phyloP scores from a whole-genome alignment of 2,797 vertebrate genomes.

The Taenioides sp. region DNA sequence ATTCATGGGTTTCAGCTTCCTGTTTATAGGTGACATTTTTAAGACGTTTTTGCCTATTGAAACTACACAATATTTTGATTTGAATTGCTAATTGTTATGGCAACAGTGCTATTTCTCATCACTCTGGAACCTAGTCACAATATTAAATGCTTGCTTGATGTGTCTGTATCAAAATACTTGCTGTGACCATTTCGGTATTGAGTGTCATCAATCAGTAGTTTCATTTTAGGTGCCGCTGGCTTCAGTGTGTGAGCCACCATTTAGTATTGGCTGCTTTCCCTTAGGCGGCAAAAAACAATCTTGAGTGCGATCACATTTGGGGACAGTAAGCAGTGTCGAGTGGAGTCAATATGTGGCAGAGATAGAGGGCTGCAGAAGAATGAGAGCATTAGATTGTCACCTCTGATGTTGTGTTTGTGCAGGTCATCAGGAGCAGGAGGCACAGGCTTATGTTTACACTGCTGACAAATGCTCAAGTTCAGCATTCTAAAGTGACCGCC shows the following conservation, averaged over 20 bases:
- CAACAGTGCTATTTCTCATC: too few species aligned
- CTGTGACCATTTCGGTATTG: not conserved
- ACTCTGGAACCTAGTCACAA: not conserved
- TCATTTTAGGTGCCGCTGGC: constrained; percentile 27
- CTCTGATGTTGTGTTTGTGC: constrained; percentile 49
- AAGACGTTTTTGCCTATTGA: too few species aligned
- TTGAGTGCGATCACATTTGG: constrained; percentile 63
- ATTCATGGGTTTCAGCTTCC: too few species aligned
- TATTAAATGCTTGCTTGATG: not conserved
- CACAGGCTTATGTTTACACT: constrained; percentile 15
- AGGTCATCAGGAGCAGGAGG: constrained; percentile 43
- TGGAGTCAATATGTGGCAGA: constrained; percentile 69
- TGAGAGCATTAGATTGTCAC: constrained; percentile 61
- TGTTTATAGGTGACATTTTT: too few species aligned
- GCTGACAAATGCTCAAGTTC: constrained; percentile 14
- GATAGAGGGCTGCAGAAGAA: constrained; percentile 54
- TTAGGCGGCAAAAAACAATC: constrained; percentile 60
- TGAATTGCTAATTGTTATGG: too few species aligned
- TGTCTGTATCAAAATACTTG: not conserved
- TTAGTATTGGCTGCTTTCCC: constrained; percentile 40
- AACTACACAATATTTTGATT: too few species aligned
- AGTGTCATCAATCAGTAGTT: not conserved
- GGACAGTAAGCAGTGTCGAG: constrained; percentile 70
- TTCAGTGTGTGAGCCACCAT: constrained; percentile 34
- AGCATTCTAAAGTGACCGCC: not conserved